phyloP scores from a whole-genome alignment of 2,888 invertebrate species.

The Tenthredo amoena region DNA sequence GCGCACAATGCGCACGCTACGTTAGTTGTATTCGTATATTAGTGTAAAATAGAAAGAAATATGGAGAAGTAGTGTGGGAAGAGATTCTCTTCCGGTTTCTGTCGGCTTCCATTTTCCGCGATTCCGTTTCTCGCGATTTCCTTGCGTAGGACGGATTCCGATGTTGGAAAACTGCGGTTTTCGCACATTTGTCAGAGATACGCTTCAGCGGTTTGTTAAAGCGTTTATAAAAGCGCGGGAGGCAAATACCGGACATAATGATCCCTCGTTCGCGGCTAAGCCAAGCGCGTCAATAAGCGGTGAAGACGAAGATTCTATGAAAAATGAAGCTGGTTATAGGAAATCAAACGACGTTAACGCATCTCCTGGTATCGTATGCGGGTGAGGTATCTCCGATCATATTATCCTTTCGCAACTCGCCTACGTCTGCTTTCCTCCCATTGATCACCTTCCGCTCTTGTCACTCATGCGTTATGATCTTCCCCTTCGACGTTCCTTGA shows the following conservation, averaged over 20 bases:
- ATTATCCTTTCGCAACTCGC: not conserved
- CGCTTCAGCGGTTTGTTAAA: not conserved
- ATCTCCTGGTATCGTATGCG: not conserved
- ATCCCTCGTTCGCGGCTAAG: not conserved
- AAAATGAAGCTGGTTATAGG: not conserved
- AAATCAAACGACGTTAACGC: not conserved
- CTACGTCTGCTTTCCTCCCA: not conserved
- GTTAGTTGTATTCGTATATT: no score
- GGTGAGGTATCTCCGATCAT: not conserved
- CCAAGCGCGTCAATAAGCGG: not conserved
- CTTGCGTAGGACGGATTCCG: not conserved
- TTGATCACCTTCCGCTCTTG: not conserved
- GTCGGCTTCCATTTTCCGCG: not conserved
- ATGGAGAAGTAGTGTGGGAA: not conserved
- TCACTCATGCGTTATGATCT: not conserved
- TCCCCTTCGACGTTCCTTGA: not conserved
- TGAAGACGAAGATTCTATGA: not conserved
- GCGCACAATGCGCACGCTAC: no score
- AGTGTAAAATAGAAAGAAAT: no score
- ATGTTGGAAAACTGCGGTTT: not conserved
- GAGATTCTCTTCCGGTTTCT: not conserved
- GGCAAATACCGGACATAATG: not conserved
- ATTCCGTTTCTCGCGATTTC: not conserved
- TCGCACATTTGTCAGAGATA: not conserved
- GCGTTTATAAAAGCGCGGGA: not conserved